Evolutionary conservation across 2,888 invertebrate genomes (phyloP).

Genomic region (Priocnemis perturbator): DNA sequence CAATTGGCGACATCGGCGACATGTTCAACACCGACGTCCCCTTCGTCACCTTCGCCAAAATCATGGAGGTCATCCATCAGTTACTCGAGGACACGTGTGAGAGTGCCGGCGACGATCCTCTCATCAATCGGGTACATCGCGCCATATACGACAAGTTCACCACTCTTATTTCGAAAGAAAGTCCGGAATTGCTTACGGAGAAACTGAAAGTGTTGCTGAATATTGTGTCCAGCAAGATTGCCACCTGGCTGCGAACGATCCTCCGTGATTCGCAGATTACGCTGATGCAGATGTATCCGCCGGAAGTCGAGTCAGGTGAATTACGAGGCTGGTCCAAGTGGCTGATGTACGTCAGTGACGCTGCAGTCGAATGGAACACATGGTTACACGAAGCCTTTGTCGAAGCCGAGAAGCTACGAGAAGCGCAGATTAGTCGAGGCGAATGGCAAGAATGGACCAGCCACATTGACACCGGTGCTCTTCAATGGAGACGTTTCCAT

Average conservation of each 20-base stretch:
- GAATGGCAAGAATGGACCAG: conserved; percentile 58
- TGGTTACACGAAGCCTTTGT: conserved; percentile 59
- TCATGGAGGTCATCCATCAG: conserved; percentile 59
- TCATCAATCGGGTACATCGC: conserved; percentile 62
- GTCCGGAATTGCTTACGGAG: conserved; percentile 47
- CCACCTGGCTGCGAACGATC: conserved; percentile 57
- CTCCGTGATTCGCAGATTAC: conserved; percentile 52
- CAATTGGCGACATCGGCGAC: neutral
- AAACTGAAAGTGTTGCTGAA: conserved; percentile 53
- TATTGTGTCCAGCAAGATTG: conserved; percentile 63
- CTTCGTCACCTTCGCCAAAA: conserved; percentile 60
- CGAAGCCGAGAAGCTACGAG: conserved; percentile 50
- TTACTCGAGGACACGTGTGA: conserved; percentile 54
- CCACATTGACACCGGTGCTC: conserved; percentile 53
- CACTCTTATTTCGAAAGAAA: conserved; percentile 48
- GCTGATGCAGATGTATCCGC: conserved; percentile 52
- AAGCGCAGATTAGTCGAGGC: conserved; percentile 48
- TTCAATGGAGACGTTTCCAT: conserved; percentile 60
- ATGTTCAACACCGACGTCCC: conserved; percentile 57
- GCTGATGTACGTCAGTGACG: conserved; percentile 51
- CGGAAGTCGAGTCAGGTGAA: conserved; percentile 59
- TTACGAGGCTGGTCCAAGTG: conserved; percentile 61
- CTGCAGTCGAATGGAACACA: conserved; percentile 57
- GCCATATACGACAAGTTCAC: conserved; percentile 63
- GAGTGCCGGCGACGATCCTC: conserved; percentile 49